Evolutionary conservation across 1,140 invertebrate species (phyloP).

Genomic region (Pseudachorutes palmiensis): DNA sequence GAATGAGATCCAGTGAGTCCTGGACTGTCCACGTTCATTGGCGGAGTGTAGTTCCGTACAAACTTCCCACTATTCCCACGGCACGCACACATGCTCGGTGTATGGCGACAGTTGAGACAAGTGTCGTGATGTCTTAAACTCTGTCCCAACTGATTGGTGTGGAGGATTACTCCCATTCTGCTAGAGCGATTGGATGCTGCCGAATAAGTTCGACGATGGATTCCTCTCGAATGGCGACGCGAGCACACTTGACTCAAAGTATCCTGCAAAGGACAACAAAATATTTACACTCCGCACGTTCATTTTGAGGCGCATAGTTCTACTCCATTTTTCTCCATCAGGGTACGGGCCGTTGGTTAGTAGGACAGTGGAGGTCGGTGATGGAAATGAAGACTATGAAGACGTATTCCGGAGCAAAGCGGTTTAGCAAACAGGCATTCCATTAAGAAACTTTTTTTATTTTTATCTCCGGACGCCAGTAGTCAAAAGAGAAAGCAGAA

Average conservation of each 20-base stretch:
- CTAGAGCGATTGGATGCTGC: slow-evolving; percentile 3
- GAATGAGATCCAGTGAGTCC: neutral
- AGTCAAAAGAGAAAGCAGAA: neutral
- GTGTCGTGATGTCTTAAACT: neutral
- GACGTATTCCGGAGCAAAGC: too few species aligned
- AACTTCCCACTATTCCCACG: neutral
- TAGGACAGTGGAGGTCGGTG: too few species aligned
- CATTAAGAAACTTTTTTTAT: neutral
- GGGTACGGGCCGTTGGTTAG: too few species aligned
- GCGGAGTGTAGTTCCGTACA: neutral
- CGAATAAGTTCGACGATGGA: slow-evolving; percentile 4
- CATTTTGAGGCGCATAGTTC: too few species aligned
- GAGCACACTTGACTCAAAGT: neutral
- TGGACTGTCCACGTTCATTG: neutral
- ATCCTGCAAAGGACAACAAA: slow-evolving; percentile 1
- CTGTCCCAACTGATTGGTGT: neutral
- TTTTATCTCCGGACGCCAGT: neutral
- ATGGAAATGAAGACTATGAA: too few species aligned
- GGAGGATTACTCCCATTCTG: neutral
- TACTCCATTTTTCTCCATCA: neutral
- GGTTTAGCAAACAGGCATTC: neutral
- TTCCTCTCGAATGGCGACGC: neutral
- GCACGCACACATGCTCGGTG: slow-evolving; percentile 4
- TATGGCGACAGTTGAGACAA: slow-evolving; percentile 8
- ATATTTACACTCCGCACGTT: too few species aligned